These are phyloP conservation scores for Valencia hispanica DNA, from an alignment of 2,797 vertebrate genomes.

Conservation along the genomic window DNA sequence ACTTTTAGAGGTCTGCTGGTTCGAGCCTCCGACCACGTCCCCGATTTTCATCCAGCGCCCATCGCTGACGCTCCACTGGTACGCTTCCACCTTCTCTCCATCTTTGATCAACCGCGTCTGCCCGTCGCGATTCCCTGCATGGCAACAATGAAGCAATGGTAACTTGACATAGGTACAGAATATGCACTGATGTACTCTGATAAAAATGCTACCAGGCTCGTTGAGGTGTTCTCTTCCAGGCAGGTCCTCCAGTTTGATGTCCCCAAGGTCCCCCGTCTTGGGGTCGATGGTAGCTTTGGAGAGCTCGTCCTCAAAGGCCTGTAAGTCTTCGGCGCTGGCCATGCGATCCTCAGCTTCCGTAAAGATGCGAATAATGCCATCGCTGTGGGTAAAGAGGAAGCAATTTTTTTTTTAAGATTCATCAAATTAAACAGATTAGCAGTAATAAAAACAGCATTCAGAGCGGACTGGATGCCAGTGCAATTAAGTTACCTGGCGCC, in stretches of 20 bases:
- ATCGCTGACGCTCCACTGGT: constrained; percentile 93
- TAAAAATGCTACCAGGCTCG: constrained; percentile 86
- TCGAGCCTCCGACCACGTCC: constrained; percentile 95
- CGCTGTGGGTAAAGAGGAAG: constrained; percentile 74
- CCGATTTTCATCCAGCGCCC: constrained; percentile 96
- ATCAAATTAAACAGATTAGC: background rate
- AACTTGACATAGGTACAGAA: background rate
- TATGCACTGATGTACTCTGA: background rate
- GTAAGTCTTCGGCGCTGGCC: constrained; percentile 88
- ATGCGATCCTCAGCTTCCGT: constrained; percentile 88
- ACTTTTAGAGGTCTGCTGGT: constrained; percentile 90
- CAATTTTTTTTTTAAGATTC: background rate
- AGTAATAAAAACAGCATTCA: background rate
- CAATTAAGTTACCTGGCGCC: constrained; percentile 88
- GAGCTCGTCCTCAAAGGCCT: constrained; percentile 94
- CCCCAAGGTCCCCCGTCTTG: constrained; percentile 93
- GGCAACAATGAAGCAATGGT: background rate
- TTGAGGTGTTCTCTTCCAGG: constrained; percentile 93
- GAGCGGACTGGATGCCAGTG: background rate
- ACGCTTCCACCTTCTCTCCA: constrained; percentile 90
- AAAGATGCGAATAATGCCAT: constrained; percentile 95
- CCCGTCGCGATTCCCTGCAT: constrained; percentile 92
- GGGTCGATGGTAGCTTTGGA: constrained; percentile 93
- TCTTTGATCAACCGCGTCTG: constrained; percentile 95
- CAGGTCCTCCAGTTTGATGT: constrained; percentile 91